These are phyloP conservation scores for Forbesichthys papilliferus DNA, from an alignment of 2,113 vertebrate genomes.

Conservation along the genomic window DNA sequence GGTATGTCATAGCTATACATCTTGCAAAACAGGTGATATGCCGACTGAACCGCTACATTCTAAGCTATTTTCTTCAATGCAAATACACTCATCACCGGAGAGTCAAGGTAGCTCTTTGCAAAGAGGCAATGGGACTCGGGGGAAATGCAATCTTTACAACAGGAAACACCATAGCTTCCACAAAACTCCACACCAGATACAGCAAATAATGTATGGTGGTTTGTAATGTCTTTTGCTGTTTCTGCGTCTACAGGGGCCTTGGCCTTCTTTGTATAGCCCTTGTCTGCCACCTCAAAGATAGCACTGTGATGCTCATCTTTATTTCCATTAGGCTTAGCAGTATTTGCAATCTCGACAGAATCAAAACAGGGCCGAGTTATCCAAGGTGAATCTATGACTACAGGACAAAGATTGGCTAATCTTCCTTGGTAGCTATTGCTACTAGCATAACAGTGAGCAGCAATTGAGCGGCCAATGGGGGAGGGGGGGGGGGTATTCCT, in stretches of 20 bases:
- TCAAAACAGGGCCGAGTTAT: constrained; percentile 51
- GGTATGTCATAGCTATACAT: too few relatives aligned
- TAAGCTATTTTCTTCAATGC: too few relatives aligned
- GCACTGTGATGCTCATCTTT: constrained; percentile 48
- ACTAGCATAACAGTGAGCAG: constrained; percentile 25
- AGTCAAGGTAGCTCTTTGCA: too few relatives aligned
- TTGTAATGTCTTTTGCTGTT: constrained; percentile 47
- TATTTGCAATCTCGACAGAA: constrained; percentile 45
- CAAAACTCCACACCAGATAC: constrained; percentile 1
- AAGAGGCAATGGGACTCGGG: not conserved
- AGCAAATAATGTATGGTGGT: constrained; percentile 20
- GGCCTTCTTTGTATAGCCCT: constrained; percentile 64
- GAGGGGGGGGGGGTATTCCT: constrained; percentile 61
- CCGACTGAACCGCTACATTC: too few relatives aligned
- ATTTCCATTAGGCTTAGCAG: constrained; percentile 65
- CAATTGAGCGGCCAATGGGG: constrained; percentile 38
- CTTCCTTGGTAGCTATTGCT: constrained; percentile 37
- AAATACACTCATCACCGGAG: too few relatives aligned
- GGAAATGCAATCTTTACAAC: not conserved
- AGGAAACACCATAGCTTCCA: constrained; percentile 5
- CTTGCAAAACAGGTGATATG: too few relatives aligned
- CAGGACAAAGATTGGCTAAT: constrained; percentile 16
- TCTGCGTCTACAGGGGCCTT: constrained; percentile 46
- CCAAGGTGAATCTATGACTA: constrained; percentile 38
- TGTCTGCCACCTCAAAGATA: constrained; percentile 69